phyloP scores from a whole-genome alignment of 1,140 invertebrate species.

The Macrobrachium rosenbergii region DNA sequence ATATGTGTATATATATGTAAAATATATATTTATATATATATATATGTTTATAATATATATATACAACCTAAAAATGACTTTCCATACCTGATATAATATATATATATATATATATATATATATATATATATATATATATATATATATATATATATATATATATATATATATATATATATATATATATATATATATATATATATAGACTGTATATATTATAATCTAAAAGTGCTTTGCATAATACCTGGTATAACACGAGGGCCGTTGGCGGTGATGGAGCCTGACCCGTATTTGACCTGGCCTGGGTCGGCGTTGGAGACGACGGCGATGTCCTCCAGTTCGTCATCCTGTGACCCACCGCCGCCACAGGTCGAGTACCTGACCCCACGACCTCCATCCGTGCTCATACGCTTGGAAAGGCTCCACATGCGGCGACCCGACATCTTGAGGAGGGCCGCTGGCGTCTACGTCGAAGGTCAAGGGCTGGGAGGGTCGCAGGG shows the following conservation, averaged over 20 bases:
- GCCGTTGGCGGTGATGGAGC: slow-evolving; percentile 76
- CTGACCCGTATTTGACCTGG: slow-evolving; percentile 76
- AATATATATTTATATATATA: too few relatives aligned
- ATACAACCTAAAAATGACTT: too few relatives aligned
- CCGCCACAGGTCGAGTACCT: slow-evolving; percentile 62
- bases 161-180: slow-evolving; percentile 13
- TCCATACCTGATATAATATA: not conserved
- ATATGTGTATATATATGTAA: too few relatives aligned
- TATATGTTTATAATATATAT: too few relatives aligned
- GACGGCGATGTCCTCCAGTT: slow-evolving; percentile 84
- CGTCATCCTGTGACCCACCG: slow-evolving; percentile 71
- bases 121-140: slow-evolving; percentile 12
- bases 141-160: slow-evolving; percentile 22
- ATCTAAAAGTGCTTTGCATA: slow-evolving; percentile 57
- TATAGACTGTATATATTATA: not conserved
- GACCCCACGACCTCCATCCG: slow-evolving; percentile 34
- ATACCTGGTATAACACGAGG: slow-evolving; percentile 78
- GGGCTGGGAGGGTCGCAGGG: not conserved
- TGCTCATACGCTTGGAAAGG: slow-evolving; percentile 35
- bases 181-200: not conserved
- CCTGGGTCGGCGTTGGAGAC: slow-evolving; percentile 75
- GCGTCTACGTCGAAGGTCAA: not conserved
- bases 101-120: not conserved
- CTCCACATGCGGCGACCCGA: slow-evolving; percentile 54
- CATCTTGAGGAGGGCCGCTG: slow-evolving; percentile 10